Evolutionary conservation across 2,888 invertebrate genomes (phyloP), one percentile per base, ranked within the genome.

Genomic region (Mantis religiosa): DNA sequence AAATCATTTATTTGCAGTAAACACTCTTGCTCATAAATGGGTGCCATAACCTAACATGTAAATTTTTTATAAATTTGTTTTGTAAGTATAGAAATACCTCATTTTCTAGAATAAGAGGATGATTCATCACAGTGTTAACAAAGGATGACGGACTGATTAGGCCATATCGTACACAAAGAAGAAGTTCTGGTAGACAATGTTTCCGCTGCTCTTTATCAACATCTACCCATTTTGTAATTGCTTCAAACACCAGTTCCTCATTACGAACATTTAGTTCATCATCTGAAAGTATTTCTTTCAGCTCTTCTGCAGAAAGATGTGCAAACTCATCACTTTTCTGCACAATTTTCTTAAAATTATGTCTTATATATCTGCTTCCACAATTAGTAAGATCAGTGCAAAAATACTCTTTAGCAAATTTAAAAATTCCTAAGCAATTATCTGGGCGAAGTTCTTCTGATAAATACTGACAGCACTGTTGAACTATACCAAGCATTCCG

Each of bases 241-340:
- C 96, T 92, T 96, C 96, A 92, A 97, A 97, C 20, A 97, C 96
- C 89, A 95, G 94, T 93, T 96, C 96, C 93, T 97, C 97, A 91
- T 95, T 95, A 90, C 95, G 94, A 28, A 96, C 95, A 92, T 97
- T 97, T 87, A 97, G 93, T 91, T 96, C 95, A 92, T 97, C 97
- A 91, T 96, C 96, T 88, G 94, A 93, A 87, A 97, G 93, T 90
- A 97, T 94, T 89, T 95, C 94, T 91, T 94, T 94, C 84, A 97
- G 92, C 91, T 97, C 96, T 85, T 95, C 94, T 86, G 93, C 93
- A 4, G 94, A 93, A 88, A 97, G 93, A 87, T 95, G 94, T 92
- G 94, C 94, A 92, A 96, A 96, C 92, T 96, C 96, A 88, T 93
- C 93, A 83, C 90, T 90, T 47, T 87, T 85, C 92, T 94, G 94